A percentile compares a stretch with the other conserved stretches of the same genome.
Evolutionary conservation across 2,888 invertebrate genomes (phyloP).

Genomic region (Drosophila koepferae): DNA sequence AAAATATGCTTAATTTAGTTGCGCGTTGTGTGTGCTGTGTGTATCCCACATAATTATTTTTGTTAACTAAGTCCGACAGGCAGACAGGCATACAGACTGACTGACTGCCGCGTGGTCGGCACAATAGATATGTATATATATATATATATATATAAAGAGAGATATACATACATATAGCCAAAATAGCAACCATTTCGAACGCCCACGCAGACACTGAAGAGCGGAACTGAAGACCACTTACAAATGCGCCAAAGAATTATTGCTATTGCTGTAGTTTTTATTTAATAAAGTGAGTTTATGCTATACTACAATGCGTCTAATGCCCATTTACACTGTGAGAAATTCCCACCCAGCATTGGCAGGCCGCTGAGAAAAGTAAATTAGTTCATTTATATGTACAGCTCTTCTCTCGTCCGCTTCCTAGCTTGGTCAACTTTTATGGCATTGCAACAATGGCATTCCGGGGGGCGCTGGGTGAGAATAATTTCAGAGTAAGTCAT

Average conservation of each 20-base stretch:
- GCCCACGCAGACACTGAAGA: conserved; percentile 42
- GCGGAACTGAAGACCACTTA: conserved; percentile 65
- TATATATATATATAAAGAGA: conserved; percentile 3
- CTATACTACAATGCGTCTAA: conserved; percentile 55
- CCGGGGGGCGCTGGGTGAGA: conserved; percentile 40
- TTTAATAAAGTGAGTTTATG: conserved; percentile 77
- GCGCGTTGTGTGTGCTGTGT: conserved; percentile 43
- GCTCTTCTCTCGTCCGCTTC: conserved; percentile 7
- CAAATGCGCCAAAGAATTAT: conserved; percentile 78
- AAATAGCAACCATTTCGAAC: conserved; percentile 62
- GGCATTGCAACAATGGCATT: conserved; percentile 64
- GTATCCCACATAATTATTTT: conserved; percentile 81
- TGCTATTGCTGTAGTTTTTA: conserved; percentile 67
- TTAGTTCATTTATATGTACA: conserved; percentile 73
- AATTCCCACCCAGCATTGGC: conserved; percentile 62
- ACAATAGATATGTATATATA: conserved; percentile 26
- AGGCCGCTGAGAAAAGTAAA: conserved; percentile 61
- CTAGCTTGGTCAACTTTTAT: conserved; percentile 65
- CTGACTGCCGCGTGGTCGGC: conserved; percentile 70
- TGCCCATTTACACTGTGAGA: conserved; percentile 71
- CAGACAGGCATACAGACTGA: conserved; percentile 13
- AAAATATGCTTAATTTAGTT: conserved; percentile 81
- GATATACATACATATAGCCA: conserved; percentile 31
- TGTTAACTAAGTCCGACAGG: conserved; percentile 71
- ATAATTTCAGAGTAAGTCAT: conserved; percentile 38